Base-by-base conservation (phyloP, 2,113 vertebrate species). In the Crypturellus undulatus region DNA sequence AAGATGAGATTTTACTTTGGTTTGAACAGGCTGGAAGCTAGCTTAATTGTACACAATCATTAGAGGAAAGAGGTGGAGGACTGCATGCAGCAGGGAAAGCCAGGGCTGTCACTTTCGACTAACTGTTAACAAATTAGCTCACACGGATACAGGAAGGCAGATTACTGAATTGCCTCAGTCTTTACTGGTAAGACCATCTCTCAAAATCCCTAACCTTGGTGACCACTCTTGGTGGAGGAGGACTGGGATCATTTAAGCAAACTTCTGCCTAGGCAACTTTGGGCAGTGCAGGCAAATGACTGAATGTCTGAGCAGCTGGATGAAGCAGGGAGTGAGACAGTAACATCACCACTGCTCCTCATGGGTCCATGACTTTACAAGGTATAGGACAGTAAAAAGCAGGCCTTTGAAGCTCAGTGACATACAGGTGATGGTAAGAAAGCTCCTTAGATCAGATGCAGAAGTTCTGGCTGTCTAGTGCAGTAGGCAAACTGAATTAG, bases 141-240 rank as follows among this genome's bases (percentile, higher is more conserved):
- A 47, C 18, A 30, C 0, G 0, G 21, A 49, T 49, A 49, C 21
- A 49, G 21, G 49, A 49, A 49, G 21, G 49, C 21, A 49, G 21
- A 24, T 49, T 22, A 49, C 49, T 24, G 10, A 49, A 49, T 49
- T 49, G 49, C 49, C 49, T 49, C 49, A 49, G 49, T 49, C 20
- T 49, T 49, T 49, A 10, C 49, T 49, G 49, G 21, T 49, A 49
- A 49, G 49, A 49, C 49, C 49, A 49, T 49, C 21, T 24, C 21
- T 49, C 49, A 49, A 49, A 49, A 49, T 49, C 49, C 49, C 49
- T 49, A 21, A 49, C 49, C 21, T 21, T 22, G 49, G 49, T 49
- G 49, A 49, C 10, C 4, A 22, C 49, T 22, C 21, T 49, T 49
- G 49, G 49, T 49, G 21, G 21, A 49, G 21, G 49, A 24, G 21